Base-by-base conservation (phyloP, 2,888 invertebrate species). In the Bombylius major region DNA sequence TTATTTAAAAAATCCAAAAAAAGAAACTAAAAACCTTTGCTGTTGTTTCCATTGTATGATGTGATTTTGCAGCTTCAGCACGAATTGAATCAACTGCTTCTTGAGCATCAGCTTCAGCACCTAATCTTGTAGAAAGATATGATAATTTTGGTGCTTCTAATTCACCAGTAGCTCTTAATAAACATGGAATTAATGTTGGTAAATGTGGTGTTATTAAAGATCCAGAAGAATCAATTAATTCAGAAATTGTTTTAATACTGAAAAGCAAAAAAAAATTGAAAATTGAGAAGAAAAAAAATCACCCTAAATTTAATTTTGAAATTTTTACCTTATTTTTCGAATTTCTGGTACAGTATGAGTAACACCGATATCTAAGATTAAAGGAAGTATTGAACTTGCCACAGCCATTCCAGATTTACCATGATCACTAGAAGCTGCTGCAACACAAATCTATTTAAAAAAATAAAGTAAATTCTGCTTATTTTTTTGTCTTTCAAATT, bases 1-100 rank as follows among this genome's bases (percentile, higher is more conserved):
- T 36, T 55, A 53, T 12, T n/a, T 4, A 36, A 4, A 8, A 6
- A 36, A 36, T 36, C 36, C 33, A 47, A 14, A 13, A n/a, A 6
- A 13, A 49, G 4, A 14, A 49, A 54, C 14, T 47, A 8, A 34
- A 8, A 42, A 87, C 88, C 76, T 88, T 87, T 48, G 87, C 83
- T 45, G 92, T 84, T 5, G 91, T 89, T 66, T 93, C 91, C 61
- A 89, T 90, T 58, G 93, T 90, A 58, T 91, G 88, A 69, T 94
- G 90, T 1, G 84, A 84, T 65, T 87, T 85, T 0, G 91, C 89
- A 3, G 86, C 85, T 55, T 83, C 85, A 8, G 91, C 88, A 56
- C 94, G 77, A 57, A 87, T 80, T 61, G 82, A 84, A 69, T 95
- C 94, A 0, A 92, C 79, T 33, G 80, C 75, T 66, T 90, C 90